phyloP scores from a whole-genome alignment of 2,113 vertebrate species.

The Coturnix japonica region DNA sequence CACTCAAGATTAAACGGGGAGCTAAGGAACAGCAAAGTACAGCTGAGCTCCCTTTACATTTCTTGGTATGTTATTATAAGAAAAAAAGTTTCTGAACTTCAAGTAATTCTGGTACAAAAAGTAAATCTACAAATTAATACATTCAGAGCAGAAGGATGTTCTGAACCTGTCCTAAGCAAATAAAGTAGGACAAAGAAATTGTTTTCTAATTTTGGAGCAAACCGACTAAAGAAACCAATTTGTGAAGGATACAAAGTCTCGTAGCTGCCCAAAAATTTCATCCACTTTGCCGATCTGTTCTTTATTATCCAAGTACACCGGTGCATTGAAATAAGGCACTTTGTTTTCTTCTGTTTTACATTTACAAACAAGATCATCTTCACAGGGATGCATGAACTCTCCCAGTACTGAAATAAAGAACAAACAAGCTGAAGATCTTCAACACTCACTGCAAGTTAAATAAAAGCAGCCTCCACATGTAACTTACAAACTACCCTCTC shows the following conservation, averaged over 20 bases:
- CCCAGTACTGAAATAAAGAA: conserved; percentile 83
- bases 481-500: conserved; percentile 92
- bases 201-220: neutral
- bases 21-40: neutral
- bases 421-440: neutral
- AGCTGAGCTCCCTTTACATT: neutral
- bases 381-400: conserved; percentile 96
- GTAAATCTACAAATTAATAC: neutral
- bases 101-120: neutral
- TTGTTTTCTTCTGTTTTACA: conserved; percentile 95
- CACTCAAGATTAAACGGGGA: neutral
- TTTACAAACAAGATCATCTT: conserved; percentile 95
- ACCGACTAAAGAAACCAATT: neutral
- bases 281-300: conserved; percentile 98
- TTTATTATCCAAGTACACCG: conserved; percentile 97
- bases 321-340: conserved; percentile 98
- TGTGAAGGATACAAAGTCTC: conserved; percentile 97
- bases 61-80: neutral
- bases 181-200: neutral
- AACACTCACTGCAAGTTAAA: neutral
- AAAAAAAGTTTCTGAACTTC: neutral
- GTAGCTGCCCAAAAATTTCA: conserved; percentile 96
- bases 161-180: neutral
- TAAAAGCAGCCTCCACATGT: accelerated
- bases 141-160: accelerated